Evolutionary conservation across 2,113 vertebrate genomes (phyloP), one percentile per base, ranked within the genome.

Genomic region (Engystomops pustulosus): DNA sequence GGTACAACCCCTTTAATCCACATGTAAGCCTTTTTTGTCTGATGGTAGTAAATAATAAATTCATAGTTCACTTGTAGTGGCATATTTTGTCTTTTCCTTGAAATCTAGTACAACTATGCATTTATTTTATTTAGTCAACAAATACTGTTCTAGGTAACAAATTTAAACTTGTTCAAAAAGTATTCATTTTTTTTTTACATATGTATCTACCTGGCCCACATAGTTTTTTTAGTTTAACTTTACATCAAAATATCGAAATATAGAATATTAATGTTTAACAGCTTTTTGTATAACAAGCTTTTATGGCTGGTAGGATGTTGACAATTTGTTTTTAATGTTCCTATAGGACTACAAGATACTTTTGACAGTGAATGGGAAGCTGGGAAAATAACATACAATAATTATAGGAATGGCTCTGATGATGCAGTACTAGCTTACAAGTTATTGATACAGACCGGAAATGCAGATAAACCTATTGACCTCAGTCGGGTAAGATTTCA

Each of bases 381-480:
- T 0, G 96, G 97, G 83, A 95, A 93, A 89, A 99, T 99, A 89
- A 97, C 96, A 62, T 92, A 89, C 75, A 95, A 89, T 90, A 96
- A 88, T 92, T 99, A 98, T 60, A 96, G 91, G 89, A 98, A 99
- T 32, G 98, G 95, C 86, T 99, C 98, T 0, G 97, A 99, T 0
- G 96, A 97, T 62, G 97, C 95, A 0, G 94, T 99, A 79, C 90
- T 99, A 86, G 98, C 98, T 62, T 99, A 99, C 88, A 99, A 99
- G 81, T 96, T 99, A 65, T 87, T 99, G 89, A 96, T 98, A 80
- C 98, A 99, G 89, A 99, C 98, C 0, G 97, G 97, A 87, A 95
- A 93, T 87, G 91, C 94, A 8, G 96, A 98, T 12, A 98, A 96
- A 85, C 96, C 98, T 67, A 92, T 97, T 85, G 96, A 97, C 90